Percentiles rank a stretch among this genome's conserved stretches.
phyloP scores from a whole-genome alignment of 1,140 invertebrate genomes.

The Acromyrmex echinatior region DNA sequence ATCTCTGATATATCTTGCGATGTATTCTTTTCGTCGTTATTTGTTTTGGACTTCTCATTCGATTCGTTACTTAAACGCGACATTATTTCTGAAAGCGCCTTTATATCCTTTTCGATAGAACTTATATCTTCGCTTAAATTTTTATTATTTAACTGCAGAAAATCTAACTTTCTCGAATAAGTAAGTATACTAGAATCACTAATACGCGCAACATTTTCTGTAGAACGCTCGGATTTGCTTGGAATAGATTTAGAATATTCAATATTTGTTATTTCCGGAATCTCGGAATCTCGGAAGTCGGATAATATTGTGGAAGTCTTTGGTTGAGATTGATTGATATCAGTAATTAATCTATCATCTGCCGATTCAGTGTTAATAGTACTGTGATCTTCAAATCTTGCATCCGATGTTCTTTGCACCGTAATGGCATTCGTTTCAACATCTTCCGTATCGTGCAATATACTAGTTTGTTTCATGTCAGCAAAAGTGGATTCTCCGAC shows the following conservation, averaged over 20 bases:
- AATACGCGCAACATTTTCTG: conserved; percentile 18
- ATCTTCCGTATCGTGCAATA: conserved; percentile 67
- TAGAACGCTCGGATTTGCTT: conserved; percentile 33
- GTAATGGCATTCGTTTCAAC: conserved; percentile 69
- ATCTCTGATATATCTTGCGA: conserved; percentile 82
- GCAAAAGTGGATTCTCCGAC: conserved; percentile 60
- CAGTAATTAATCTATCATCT: conserved; percentile 43
- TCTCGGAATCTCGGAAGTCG: not conserved
- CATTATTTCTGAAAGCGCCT: conserved; percentile 84
- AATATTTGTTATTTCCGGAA: not conserved
- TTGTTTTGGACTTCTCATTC: conserved; percentile 72
- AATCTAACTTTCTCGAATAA: conserved; percentile 78
- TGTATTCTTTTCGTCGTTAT: conserved; percentile 72
- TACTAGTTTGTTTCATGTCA: conserved; percentile 68
- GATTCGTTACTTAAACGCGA: conserved; percentile 82
- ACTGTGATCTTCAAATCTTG: conserved; percentile 29
- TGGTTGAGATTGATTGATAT: conserved; percentile 37
- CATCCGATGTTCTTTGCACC: conserved; percentile 57
- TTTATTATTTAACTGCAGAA: conserved; percentile 82
- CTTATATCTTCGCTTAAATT: conserved; percentile 84
- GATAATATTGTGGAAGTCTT: conserved; percentile 37
- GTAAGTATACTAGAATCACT: conserved; percentile 33
- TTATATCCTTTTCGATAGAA: conserved; percentile 83
- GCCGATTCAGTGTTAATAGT: conserved; percentile 45
- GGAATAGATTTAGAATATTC: conserved; percentile 29